These are phyloP conservation scores for Nemotelus pantherinus DNA, from an alignment of 2,888 invertebrate species.

Conservation along the genomic window DNA sequence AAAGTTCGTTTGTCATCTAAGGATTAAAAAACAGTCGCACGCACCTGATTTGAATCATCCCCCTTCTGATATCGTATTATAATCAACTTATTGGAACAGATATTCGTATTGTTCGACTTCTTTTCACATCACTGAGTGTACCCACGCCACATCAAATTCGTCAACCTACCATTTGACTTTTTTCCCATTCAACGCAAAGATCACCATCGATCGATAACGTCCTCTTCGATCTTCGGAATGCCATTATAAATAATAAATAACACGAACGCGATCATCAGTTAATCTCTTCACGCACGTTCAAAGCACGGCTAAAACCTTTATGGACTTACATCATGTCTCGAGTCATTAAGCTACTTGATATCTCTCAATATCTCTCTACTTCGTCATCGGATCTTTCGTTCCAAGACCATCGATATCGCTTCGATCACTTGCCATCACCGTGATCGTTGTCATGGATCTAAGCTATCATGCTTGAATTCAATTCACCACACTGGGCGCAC, in stretches of 20 bases:
- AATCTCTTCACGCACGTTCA: conserved; percentile 46
- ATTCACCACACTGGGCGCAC: background rate
- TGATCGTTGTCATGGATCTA: background rate
- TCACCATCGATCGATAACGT: conserved; percentile 10
- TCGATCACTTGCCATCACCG: conserved; percentile 2
- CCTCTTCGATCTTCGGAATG: conserved; percentile 1
- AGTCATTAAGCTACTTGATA: conserved; percentile 41
- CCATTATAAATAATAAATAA: conserved; percentile 40
- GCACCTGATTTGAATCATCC: no score
- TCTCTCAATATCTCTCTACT: conserved; percentile 21
- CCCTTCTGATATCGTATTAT: no score
- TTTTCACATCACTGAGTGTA: no score
- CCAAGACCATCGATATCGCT: background rate
- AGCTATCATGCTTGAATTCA: background rate
- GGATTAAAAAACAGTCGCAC: no score
- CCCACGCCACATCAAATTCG: no score
- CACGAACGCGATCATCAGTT: conserved; percentile 33
- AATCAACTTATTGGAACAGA: no score
- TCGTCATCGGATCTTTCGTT: background rate
- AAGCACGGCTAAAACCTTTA: conserved; percentile 15
- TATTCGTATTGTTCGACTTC: no score
- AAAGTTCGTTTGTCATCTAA: no score
- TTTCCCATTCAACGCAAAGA: no score
- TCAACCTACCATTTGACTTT: no score
- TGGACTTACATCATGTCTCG: conserved; percentile 37